A percentile compares a stretch with the other conserved stretches of the same genome.
phyloP scores from a whole-genome alignment of 2,797 vertebrate species.

The Brachymystax lenok region DNA sequence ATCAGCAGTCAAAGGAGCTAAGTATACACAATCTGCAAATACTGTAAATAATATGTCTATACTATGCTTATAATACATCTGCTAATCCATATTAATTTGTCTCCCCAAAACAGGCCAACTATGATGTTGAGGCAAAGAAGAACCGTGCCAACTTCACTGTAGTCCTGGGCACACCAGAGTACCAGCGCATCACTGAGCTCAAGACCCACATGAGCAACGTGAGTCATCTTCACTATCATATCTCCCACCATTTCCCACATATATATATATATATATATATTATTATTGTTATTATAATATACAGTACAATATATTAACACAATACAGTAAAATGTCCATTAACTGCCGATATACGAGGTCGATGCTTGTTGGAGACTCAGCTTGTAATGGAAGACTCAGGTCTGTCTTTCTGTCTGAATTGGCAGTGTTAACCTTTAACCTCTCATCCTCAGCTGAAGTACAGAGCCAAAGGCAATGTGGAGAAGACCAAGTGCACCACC shows the following conservation, averaged over 20 bases:
- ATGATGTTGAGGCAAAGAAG: slow-evolving; percentile 90
- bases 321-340: background rate
- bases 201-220: slow-evolving; percentile 95
- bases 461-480: slow-evolving; percentile 85
- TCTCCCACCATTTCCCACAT: background rate
- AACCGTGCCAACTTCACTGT: slow-evolving; percentile 83
- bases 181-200: slow-evolving; percentile 88
- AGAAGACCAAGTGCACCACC: slow-evolving; percentile 84
- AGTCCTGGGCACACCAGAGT: slow-evolving; percentile 94
- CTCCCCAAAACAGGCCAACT: slow-evolving; percentile 73
- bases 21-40: background rate
- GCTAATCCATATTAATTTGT: background rate
- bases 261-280: background rate
- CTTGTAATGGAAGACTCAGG: background rate
- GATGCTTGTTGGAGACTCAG: background rate
- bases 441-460: slow-evolving; percentile 83
- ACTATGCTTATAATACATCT: background rate
- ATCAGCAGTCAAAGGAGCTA: background rate
- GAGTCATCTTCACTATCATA: slow-evolving; percentile 50
- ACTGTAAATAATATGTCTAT: background rate
- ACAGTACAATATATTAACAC: background rate
- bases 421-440: background rate
- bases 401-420: background rate
- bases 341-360: background rate
- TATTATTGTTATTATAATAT: background rate